These are phyloP conservation scores for Calcarius ornatus DNA, from an alignment of 2,113 vertebrate species.

Conservation along the genomic window DNA sequence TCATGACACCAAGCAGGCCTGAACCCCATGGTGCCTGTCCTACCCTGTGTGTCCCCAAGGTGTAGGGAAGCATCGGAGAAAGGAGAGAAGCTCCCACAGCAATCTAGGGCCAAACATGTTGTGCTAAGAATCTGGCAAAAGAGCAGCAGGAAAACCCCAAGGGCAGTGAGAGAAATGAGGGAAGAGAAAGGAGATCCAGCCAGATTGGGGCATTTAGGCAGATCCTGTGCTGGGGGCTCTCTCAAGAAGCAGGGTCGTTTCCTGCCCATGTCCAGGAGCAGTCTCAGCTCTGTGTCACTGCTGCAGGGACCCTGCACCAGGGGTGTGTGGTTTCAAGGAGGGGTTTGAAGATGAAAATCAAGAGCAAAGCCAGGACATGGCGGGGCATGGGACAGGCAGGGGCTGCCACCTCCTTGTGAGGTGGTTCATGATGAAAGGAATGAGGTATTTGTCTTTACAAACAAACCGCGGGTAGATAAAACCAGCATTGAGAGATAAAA, in stretches of 20 bases:
- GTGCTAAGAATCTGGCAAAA: no score
- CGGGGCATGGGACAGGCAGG: fast-evolving
- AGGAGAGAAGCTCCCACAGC: no score
- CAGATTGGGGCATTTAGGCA: fast-evolving
- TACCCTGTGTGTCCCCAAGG: no score
- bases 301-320: not conserved
- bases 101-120: no score
- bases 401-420: not conserved
- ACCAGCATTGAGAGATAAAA: not conserved
- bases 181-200: no score
- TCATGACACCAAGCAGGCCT: no score
- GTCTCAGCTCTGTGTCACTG: not conserved
- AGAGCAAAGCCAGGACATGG: no score
- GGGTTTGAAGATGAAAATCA: not conserved
- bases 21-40: no score
- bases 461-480: not conserved
- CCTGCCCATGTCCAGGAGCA: not conserved
- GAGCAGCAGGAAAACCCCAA: no score
- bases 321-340: not conserved
- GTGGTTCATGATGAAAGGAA: not conserved
- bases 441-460: not conserved
- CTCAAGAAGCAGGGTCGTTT: not conserved
- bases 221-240: not conserved
- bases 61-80: no score
- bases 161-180: no score